Conservation (phyloP, 1,140 invertebrate genomes). For the Bombus fervidus region DNA sequence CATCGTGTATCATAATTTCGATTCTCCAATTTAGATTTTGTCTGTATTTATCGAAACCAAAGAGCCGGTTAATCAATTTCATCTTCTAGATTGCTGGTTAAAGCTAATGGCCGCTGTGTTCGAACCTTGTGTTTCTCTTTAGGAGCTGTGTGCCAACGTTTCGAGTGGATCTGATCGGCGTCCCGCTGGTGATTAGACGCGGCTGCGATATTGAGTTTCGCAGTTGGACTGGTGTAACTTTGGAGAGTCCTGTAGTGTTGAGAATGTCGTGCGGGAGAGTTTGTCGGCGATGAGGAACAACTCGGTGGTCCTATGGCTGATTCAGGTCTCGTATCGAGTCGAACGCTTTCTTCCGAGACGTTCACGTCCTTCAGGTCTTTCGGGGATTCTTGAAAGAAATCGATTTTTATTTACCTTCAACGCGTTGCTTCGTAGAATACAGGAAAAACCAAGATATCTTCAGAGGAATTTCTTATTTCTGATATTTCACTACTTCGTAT, state of each 20-base stretch:
- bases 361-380: constrained; percentile 63
- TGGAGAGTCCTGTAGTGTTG: constrained; percentile 78
- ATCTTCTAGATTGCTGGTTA: not conserved
- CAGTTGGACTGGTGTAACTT: constrained; percentile 73
- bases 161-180: constrained; percentile 74
- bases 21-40: not conserved
- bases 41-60: not conserved
- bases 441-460: not conserved
- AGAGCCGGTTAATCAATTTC: not conserved
- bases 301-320: constrained; percentile 66
- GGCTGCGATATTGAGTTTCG: constrained; percentile 72
- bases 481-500: not conserved
- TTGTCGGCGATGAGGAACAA: constrained; percentile 74
- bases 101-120: not conserved
- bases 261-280: constrained; percentile 75
- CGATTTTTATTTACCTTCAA: constrained; percentile 2
- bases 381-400: constrained; percentile 59
- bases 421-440: too few relatives aligned
- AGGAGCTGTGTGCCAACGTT: constrained; percentile 85
- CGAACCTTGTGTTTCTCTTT: constrained; percentile 84
- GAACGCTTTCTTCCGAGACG: constrained; percentile 56
- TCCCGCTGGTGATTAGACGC: constrained; percentile 71
- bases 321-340: constrained; percentile 62
- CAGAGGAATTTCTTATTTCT: not conserved
- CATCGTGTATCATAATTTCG: not conserved